Conservation (phyloP, 2,113 vertebrate species). For the Ancistrus triradiatus region DNA sequence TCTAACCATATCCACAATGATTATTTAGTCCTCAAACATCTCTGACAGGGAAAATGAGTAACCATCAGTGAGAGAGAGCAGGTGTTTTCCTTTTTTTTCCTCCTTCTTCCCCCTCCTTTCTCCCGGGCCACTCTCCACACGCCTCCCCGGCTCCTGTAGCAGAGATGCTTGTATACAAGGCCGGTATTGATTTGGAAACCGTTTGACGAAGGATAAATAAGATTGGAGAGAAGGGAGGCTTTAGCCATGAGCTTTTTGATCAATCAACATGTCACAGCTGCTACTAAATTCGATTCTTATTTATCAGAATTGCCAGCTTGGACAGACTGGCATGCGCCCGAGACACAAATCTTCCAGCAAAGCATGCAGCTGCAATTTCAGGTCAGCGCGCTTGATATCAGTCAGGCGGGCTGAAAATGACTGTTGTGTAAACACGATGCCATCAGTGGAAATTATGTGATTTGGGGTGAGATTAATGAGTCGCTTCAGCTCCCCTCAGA, state of each 20-base stretch:
- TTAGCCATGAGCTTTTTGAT: constrained; percentile 95
- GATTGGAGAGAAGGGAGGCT: constrained; percentile 82
- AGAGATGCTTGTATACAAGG: constrained; percentile 78
- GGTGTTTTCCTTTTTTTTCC: constrained; percentile 69
- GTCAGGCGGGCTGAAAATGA: constrained; percentile 24
- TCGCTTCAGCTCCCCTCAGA: not conserved
- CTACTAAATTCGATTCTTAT: constrained; percentile 98
- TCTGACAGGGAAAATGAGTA: constrained; percentile 85
- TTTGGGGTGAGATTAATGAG: constrained; percentile 25
- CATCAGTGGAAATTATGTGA: constrained; percentile 33
- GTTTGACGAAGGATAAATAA: constrained; percentile 93
- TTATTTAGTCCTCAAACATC: constrained; percentile 83
- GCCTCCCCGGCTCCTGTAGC: constrained; percentile 66
- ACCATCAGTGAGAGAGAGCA: constrained; percentile 75
- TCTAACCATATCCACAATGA: constrained; percentile 71
- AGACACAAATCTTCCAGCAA: constrained; percentile 47
- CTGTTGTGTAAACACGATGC: constrained; percentile 32
- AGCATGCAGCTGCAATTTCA: constrained; percentile 27
- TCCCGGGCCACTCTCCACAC: constrained; percentile 45
- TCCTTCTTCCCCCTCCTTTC: not conserved
- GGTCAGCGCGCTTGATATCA: constrained; percentile 18
- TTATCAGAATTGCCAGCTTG: constrained; percentile 87
- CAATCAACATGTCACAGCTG: constrained; percentile 97
- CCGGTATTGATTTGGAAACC: constrained; percentile 93
- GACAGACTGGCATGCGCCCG: constrained; percentile 58